Percentiles rank a stretch among this genome's conserved stretches.
Evolutionary conservation across 1,140 invertebrate genomes (phyloP).

Genomic region (Drosophila lowei): DNA sequence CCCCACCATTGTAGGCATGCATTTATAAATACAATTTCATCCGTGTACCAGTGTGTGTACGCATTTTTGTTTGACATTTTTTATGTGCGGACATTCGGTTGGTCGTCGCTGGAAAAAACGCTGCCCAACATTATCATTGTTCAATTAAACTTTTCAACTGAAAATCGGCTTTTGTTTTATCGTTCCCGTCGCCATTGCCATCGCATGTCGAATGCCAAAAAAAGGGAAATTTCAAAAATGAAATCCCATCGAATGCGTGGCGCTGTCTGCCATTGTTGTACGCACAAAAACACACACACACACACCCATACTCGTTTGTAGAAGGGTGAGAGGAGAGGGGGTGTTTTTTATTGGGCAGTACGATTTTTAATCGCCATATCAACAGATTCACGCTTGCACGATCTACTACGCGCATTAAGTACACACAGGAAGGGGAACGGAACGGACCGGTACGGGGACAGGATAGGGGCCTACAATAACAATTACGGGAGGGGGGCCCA

Average conservation of each 20-base stretch:
- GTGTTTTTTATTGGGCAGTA: conserved; percentile 50
- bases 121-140: conserved; percentile 74
- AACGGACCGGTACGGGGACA: too few species aligned
- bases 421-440: conserved; percentile 28
- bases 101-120: conserved; percentile 36
- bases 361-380: conserved; percentile 80
- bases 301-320: too few species aligned
- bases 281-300: conserved; percentile 13
- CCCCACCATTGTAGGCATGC: conserved; percentile 28
- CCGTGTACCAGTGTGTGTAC: conserved; percentile 5
- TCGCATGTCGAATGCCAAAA: conserved; percentile 66
- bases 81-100: conserved; percentile 56
- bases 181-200: conserved; percentile 32
- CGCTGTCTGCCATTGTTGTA: conserved; percentile 54
- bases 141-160: conserved; percentile 81
- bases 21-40: conserved; percentile 6
- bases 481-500: conserved; percentile 48
- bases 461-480: conserved; percentile 55
- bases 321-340: too few species aligned
- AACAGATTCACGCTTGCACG: conserved; percentile 78
- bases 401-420: conserved; percentile 80
- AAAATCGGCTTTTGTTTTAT: conserved; percentile 81
- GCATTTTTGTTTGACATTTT: conserved; percentile 48
- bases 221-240: conserved; percentile 23
- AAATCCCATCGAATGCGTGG: conserved; percentile 39